Base-by-base conservation (phyloP, 2,888 invertebrate species). In the Bellardia pandia region DNA sequence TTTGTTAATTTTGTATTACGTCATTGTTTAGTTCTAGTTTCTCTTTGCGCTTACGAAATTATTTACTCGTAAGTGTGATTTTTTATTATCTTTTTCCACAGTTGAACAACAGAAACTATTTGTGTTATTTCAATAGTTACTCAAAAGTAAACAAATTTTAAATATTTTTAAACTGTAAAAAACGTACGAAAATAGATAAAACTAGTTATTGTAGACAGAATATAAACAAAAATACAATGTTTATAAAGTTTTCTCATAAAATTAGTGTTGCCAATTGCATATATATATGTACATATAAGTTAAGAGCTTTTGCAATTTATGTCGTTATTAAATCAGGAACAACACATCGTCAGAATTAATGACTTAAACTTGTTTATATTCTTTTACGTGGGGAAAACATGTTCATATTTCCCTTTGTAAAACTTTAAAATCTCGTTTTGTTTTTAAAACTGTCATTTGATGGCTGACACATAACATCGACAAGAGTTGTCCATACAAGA, bases 11-110 rank as follows among this genome's bases (percentile, higher is more conserved):
- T 62, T 23, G 23, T 56, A 56, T 60, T 16, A 40, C 16, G 33
- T 68, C 14, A 14, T 68, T 30, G 48, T 48, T 48, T 33, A 33
- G n/a, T 48, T 68, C 45, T 68, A 68, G 48, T 48, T 68, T 51
- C 13, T 68, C 11, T 68, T 33, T 68, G 48, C 30, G 13, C 14
- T 66, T 66, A 23, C 66, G 23, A 48, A 48, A 45, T 68, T 68
- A 30, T 62, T 62, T n/a, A 37, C 23, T 23, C 23, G 23, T 23
- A 23, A 9, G 40, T 40, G 16, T 40, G 9, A 64, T 64, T 40
- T 64, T 40, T 62, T n/a, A 40, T 60, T 33, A 33, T 33, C 60
- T 60, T 4, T 60, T 60, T 56, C 16, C 9, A 14, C 51, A 51
- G 56, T 5, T 33, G 37, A 37, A 37, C 14, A 60, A 6, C 6